These are phyloP conservation scores for Xanthia icteritia DNA, from an alignment of 2,888 invertebrate genomes.

Conservation along the genomic window DNA sequence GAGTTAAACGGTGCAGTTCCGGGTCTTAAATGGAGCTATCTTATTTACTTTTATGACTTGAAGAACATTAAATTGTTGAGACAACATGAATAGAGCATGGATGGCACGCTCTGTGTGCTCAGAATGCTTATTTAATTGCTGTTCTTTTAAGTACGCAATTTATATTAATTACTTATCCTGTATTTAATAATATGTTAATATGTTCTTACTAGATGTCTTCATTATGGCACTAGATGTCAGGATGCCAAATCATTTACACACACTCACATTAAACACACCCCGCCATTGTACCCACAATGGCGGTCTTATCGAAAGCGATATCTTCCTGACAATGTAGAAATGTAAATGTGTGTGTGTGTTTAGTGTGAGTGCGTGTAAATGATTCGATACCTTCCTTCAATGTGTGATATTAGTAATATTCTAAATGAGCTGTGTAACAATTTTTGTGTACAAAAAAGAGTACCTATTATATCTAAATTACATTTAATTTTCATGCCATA, in stretches of 20 bases:
- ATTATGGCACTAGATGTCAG: not conserved
- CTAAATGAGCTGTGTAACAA: not conserved
- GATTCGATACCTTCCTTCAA: too few species aligned
- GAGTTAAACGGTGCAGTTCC: conserved; percentile 6
- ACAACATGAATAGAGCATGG: not conserved
- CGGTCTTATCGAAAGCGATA: too few species aligned
- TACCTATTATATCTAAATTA: not conserved
- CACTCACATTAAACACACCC: too few species aligned
- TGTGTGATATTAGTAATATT: not conserved
- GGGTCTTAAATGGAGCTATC: conserved; percentile 12
- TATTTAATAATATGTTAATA: not conserved
- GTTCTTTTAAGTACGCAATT: not conserved
- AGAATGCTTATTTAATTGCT: not conserved
- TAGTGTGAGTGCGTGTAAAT: too few species aligned
- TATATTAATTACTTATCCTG: not conserved
- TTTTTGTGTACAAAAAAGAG: not conserved
- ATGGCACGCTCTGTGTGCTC: not conserved
- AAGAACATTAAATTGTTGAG: conserved; percentile 33
- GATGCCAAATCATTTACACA: not conserved
- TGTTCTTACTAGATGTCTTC: not conserved
- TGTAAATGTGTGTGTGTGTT: too few species aligned
- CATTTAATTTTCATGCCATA: not conserved
- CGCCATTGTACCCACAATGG: too few species aligned
- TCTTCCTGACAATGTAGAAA: too few species aligned
- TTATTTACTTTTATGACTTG: conserved; percentile 36